Conservation (phyloP, 1,140 invertebrate genomes). For the Ceratina calcarata region DNA sequence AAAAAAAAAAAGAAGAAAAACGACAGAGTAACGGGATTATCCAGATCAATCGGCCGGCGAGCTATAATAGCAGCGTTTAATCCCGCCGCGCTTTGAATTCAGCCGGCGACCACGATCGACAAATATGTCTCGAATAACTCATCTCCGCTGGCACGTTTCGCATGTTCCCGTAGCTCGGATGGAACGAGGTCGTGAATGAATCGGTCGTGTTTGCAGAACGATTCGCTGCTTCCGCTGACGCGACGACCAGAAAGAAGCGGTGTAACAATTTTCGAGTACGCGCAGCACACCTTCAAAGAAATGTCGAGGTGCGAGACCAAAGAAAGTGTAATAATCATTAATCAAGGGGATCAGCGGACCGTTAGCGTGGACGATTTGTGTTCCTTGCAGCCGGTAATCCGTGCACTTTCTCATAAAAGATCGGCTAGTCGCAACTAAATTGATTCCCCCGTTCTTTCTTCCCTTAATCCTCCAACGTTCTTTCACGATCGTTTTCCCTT, state of each 20-base stretch:
- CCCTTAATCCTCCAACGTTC: conserved; percentile 28
- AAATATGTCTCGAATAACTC: conserved; percentile 34
- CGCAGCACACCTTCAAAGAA: not conserved
- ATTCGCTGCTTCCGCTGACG: not conserved
- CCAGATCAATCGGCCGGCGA: conserved; percentile 11
- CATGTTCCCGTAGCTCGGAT: not conserved
- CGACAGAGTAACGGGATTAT: conserved; percentile 4
- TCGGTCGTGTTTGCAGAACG: not conserved
- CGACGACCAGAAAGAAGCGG: not conserved
- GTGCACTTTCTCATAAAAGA: conserved; percentile 58
- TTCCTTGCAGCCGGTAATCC: conserved; percentile 55
- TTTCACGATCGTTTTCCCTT: conserved; percentile 8
- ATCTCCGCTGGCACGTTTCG: not conserved
- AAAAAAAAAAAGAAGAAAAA: not conserved
- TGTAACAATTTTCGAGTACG: not conserved
- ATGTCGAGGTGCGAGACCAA: not conserved
- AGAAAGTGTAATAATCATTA: conserved; percentile 50
- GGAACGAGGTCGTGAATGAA: not conserved
- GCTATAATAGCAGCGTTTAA: conserved; percentile 32
- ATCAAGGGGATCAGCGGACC: conserved; percentile 46
- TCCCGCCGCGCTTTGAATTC: conserved; percentile 12
- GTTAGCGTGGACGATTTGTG: conserved; percentile 57
- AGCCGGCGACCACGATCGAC: not conserved
- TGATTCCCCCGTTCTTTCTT: conserved; percentile 30
- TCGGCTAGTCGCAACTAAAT: conserved; percentile 47